Evolutionary conservation across 1,140 invertebrate genomes (phyloP), one percentile per base, ranked within the genome.

Genomic region (Babylonia areolata): DNA sequence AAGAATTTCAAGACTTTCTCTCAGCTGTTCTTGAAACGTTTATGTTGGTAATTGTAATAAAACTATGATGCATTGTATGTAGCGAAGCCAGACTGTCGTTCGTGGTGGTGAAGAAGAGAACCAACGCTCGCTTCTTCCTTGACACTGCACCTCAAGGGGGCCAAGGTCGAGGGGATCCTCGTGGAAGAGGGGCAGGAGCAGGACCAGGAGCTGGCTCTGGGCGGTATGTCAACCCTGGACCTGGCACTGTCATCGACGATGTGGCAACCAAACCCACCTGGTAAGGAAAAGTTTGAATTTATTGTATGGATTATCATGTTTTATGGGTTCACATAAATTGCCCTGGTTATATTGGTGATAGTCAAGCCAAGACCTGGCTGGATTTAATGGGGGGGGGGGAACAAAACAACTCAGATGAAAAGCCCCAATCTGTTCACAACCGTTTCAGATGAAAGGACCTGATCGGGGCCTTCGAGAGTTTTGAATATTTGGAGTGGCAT

Each of bases 51-150:
- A 9, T 12, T 71, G 69, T 28, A 71, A 9, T n/a, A n/a, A 71
- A n/a, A 28, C 28, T 9, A 71, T 9, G 69, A 11, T 75, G 73
- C 73, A 75, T 6, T 75, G 89, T 58, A 85, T 93, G 93, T 78
- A 97, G 46, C 9, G 46, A 17, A 12, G 46, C 97, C 0, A 95
- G 96, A 75, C 91, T 98, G 89, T 95, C 96, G 0, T 97, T 97
- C 86, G 95, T 97, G 3, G 95, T 99, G 31, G 97, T 99, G 1
- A 97, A 99, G 92, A 99, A 99, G 92, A 95, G 97, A 39, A 97
- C 98, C 58, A 98, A 97, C 90, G 97, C 97, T 0, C 95, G 97
- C 28, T 95, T 99, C 83, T 93, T 94, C 85, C 80, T 69, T 17
- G 51, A 33, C 17, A 86, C 87, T 5, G 58, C 37, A 9, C 79